phyloP scores from a whole-genome alignment of 2,113 vertebrate genomes.

The Solea solea region DNA sequence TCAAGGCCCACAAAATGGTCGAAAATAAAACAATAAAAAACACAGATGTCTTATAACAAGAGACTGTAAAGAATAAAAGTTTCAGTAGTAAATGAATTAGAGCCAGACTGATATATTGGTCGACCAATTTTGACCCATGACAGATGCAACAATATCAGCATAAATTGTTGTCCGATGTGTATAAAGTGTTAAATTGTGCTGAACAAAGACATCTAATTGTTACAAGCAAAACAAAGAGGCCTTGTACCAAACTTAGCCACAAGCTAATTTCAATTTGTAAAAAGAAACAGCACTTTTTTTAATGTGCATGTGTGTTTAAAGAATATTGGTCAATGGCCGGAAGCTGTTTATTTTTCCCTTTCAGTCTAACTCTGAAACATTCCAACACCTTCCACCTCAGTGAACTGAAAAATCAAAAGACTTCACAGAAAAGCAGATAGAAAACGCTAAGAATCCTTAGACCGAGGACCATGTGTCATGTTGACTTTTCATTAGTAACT shows the following conservation, averaged over 20 bases:
- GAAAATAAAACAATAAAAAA: conserved; percentile 9
- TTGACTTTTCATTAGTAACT: conserved; percentile 82
- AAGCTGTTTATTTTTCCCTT: too few species aligned
- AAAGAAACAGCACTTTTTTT: too few species aligned
- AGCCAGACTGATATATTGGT: neutral
- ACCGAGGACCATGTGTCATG: conserved; percentile 45
- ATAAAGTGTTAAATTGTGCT: neutral
- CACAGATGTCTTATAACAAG: conserved; percentile 28
- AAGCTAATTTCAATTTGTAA: neutral
- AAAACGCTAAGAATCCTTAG: conserved; percentile 33
- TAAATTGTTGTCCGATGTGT: neutral
- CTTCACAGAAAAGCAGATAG: conserved; percentile 47
- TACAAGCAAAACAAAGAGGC: neutral
- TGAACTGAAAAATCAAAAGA: conserved; percentile 43
- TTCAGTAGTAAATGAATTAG: neutral
- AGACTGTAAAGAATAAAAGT: conserved; percentile 18
- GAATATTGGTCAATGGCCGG: neutral
- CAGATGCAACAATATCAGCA: too few species aligned
- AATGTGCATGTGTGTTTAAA: neutral
- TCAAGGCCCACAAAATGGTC: conserved; percentile 56
- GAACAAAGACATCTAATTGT: neutral
- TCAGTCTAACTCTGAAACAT: too few species aligned
- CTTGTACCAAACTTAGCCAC: neutral
- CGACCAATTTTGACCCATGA: neutral
- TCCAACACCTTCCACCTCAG: neutral